Evolutionary conservation across 1,140 invertebrate species (phyloP), one percentile per base, ranked within the genome.

Genomic region (Pachypsylla venusta): DNA sequence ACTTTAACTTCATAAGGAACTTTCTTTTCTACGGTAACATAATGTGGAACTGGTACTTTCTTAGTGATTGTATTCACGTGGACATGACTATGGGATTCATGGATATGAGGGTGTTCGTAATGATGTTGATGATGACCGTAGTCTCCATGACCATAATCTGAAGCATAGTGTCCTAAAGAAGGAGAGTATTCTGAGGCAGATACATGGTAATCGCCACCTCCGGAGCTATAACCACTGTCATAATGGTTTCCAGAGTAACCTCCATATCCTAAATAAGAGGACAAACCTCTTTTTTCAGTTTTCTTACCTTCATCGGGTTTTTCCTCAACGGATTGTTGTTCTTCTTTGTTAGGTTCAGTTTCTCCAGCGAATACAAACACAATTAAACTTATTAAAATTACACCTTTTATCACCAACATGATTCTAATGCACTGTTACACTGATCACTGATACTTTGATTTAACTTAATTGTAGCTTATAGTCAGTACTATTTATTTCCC

Each of bases 31-130:
- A 64, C 56, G 27, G 56, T 30, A 14, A 65, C 64, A 35, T 82
- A 83, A 69, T 85, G 84, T 0, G 83, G 85, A 1, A 78, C 69
- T 57, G 77, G 83, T 1, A 87, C 76, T 64, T 80, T 79, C 70
- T 85, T 85, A 30, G 81, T 57, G 24, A 84, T 72, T 60, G 82
- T 84, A 69, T 81, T 85, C 62, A 80, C 74, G 61, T 81, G 75
- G 63, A 80, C 81, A 68, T 84, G 77, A 66, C 77, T 75, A 13
- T 42, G 22, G 13, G 55, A 12, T 19, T 55, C 58, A 61, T 71
- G 67, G 56, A 10, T 4, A 19, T 10, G 5, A 19, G 42, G 42
- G n/a, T 48, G 42, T 48, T 48, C 42, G n/a, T 48, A n/a, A 48
- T 48, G 42, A 48, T 48, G 42, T 3, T 48, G n/a, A 3, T 48